Conservation (phyloP, 2,888 invertebrate species). For the Nomada goodeniana region DNA sequence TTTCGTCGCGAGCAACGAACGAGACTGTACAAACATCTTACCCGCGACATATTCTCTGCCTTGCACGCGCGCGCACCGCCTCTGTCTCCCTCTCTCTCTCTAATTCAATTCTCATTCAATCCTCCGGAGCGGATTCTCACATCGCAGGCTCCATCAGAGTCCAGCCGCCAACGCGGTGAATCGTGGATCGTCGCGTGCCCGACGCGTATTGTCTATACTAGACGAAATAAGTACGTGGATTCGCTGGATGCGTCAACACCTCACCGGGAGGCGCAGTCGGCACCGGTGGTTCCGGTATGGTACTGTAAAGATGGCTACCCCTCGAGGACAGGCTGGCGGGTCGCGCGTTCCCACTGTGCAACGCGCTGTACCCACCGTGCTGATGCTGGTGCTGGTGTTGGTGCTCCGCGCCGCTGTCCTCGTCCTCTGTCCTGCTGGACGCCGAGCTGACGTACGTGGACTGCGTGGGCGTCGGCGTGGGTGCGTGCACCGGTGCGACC, state of each 20-base stretch:
- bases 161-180: constrained; percentile 30
- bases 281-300: constrained; percentile 82
- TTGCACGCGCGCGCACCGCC: not conserved
- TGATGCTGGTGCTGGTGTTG: constrained; percentile 84
- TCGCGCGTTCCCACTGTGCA: constrained; percentile 75
- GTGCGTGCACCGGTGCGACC: constrained; percentile 84
- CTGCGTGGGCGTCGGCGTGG: constrained; percentile 88
- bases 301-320: constrained; percentile 83
- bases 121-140: constrained; percentile 24
- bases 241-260: constrained; percentile 75
- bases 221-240: constrained; percentile 83
- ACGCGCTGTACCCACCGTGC: constrained; percentile 85
- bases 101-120: not conserved
- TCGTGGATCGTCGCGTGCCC: constrained; percentile 47
- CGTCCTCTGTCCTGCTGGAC: constrained; percentile 88
- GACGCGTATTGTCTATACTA: constrained; percentile 60
- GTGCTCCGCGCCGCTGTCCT: constrained; percentile 87
- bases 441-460: constrained; percentile 87
- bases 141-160: constrained; percentile 19
- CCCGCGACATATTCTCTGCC: not conserved
- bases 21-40: constrained; percentile 60
- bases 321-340: constrained; percentile 81
- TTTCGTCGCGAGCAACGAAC: constrained; percentile 48
- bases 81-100: not conserved
- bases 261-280: constrained; percentile 73